Evolutionary conservation across 2,888 invertebrate genomes (phyloP).

Genomic region (Trichopoda pennipes): DNA sequence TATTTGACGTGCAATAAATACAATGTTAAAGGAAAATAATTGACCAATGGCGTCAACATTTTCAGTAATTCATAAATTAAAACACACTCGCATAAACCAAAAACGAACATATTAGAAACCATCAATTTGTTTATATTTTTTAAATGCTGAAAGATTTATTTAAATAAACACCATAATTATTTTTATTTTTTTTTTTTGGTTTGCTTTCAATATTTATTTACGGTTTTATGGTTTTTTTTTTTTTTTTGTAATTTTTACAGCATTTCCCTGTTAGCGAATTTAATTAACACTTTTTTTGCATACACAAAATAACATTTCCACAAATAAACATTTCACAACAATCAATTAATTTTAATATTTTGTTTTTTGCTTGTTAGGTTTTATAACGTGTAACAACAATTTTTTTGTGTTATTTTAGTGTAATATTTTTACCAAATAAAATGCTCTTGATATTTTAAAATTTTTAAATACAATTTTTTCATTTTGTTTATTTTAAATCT

Average conservation of each 20-base stretch:
- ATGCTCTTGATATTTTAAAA: conserved; percentile 16
- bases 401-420: conserved; percentile 4
- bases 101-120: conserved; percentile 29
- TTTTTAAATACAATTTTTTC: neutral
- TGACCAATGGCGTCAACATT: conserved; percentile 41
- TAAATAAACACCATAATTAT: conserved; percentile 34
- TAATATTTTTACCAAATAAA: neutral
- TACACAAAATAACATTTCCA: conserved; percentile 24
- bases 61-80: conserved; percentile 58
- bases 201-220: neutral
- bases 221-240: conserved; percentile 13
- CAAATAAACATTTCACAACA: conserved; percentile 62
- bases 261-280: conserved; percentile 38
- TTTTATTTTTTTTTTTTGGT: no score
- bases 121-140: conserved; percentile 50
- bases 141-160: conserved; percentile 47
- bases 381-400: neutral
- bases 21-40: neutral
- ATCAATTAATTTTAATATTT: conserved; percentile 54
- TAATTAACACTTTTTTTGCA: conserved; percentile 48
- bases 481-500: conserved; percentile 21
- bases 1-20: conserved; percentile 41
- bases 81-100: conserved; percentile 26
- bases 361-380: conserved; percentile 10
- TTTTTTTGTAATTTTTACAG: neutral